These are phyloP conservation scores for western clawed frog (Xenopus tropicalis) DNA, from an alignment of 2,113 vertebrate species.

Conservation along the genomic window UCB_Xtro_10.0 CM004449.2:87415501-87416000, in stretches of 20 bases:
- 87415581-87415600: slow-evolving; percentile 22
- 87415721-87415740: slow-evolving; percentile 22
- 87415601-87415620: slow-evolving; percentile 21
- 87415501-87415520: slow-evolving; percentile 8
- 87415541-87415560: background rate
- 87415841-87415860: slow-evolving; percentile 28
- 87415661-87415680: slow-evolving; percentile 34
- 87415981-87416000: too few species aligned
- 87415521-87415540: slow-evolving; percentile 13
- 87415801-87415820: slow-evolving; percentile 28
- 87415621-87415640: slow-evolving; percentile 20
- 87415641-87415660: slow-evolving; percentile 30
- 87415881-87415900: slow-evolving; percentile 7
- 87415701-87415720: slow-evolving; percentile 32
- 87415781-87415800: slow-evolving; percentile 29
- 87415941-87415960: background rate
- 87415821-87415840: slow-evolving; percentile 21
- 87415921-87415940: background rate
- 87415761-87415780: slow-evolving; percentile 24
- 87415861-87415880: background rate
- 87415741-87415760: slow-evolving; percentile 39
- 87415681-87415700: slow-evolving; percentile 33
- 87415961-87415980: too few species aligned
- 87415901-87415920: background rate
- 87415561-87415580: slow-evolving; percentile 33